Evolutionary conservation across 1,140 invertebrate genomes (phyloP), one percentile per base, ranked within the genome.

Genomic region (Drosophila serrata): DNA sequence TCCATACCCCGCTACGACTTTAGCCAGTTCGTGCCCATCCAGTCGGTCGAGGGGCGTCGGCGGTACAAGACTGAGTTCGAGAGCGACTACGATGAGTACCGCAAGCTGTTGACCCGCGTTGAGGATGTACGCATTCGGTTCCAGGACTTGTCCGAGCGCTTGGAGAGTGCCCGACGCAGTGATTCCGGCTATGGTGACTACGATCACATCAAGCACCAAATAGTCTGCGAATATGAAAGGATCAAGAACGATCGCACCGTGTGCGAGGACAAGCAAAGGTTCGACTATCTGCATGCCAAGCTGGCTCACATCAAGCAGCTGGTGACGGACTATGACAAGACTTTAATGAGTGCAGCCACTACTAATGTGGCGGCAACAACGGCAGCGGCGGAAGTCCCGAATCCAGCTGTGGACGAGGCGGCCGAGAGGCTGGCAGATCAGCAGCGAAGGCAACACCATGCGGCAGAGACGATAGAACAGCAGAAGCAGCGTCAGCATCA

Each of bases 31-130:
- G 95, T 95, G 68, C 95, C 94, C 75, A 98, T 99, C 85, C 95
- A 93, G 72, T 95, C 94, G 88, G 91, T 93, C 64, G 96, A 97
- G 79, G 97, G 98, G 93, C 95, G 97, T 79, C 94, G 95, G 69
- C 94, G 95, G 79, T 99, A 98, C 93, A 98, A 98, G 93, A 94
- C 95, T 73, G 97, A 98, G 92, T 99, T 98, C 92, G 96, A 96
- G 90, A 94, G 94, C 62, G 95, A 98, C 87, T 98, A 98, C 93
- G 94, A 94, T 55, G 97, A 98, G 93, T 98, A 99, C 93, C 93
- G 95, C 80, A 92, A 94, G 78, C 93, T 98, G 69, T 96, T 98
- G 93, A 93, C 94, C 48, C 94, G 95, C 69, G 95, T 98, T 8
- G 96, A 96, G 69, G 94, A 95, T 78, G 96, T 98, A 15, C 95